Percentiles rank a stretch among this genome's conserved stretches.
Conservation (phyloP, 2,888 invertebrate species). For the Eristalis arbustorum region DNA sequence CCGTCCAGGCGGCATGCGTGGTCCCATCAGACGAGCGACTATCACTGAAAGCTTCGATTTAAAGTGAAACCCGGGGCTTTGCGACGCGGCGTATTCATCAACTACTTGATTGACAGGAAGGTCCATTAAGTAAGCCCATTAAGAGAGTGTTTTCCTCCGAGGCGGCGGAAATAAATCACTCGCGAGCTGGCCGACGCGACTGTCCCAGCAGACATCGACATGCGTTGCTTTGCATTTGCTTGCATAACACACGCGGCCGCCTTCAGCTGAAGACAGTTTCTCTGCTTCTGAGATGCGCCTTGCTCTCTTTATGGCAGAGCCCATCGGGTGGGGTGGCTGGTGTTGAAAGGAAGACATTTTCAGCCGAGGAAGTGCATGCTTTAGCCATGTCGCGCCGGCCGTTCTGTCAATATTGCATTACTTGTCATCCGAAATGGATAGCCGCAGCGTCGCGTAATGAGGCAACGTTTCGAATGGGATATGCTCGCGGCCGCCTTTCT, state of each 20-base stretch:
- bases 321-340: background rate
- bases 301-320: constrained; percentile 8
- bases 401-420: constrained; percentile 30
- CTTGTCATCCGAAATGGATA: constrained; percentile 52
- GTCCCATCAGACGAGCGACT: background rate
- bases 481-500: background rate
- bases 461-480: constrained; percentile 49
- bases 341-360: background rate
- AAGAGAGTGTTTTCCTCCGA: constrained; percentile 40
- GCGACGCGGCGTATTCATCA: constrained; percentile 38
- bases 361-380: background rate
- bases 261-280: background rate
- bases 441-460: constrained; percentile 32
- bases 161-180: constrained; percentile 51
- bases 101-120: constrained; percentile 65
- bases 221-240: constrained; percentile 38
- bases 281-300: constrained; percentile 2
- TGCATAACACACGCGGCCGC: constrained; percentile 29
- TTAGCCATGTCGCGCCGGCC: background rate
- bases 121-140: constrained; percentile 59
- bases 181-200: constrained; percentile 26
- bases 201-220: background rate
- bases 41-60: constrained; percentile 13
- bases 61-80: constrained; percentile 36
- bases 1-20: background rate